Evolutionary conservation across 2,797 vertebrate species (phyloP), one percentile per base, ranked within the genome.

Genomic region (Betta splendens): DNA sequence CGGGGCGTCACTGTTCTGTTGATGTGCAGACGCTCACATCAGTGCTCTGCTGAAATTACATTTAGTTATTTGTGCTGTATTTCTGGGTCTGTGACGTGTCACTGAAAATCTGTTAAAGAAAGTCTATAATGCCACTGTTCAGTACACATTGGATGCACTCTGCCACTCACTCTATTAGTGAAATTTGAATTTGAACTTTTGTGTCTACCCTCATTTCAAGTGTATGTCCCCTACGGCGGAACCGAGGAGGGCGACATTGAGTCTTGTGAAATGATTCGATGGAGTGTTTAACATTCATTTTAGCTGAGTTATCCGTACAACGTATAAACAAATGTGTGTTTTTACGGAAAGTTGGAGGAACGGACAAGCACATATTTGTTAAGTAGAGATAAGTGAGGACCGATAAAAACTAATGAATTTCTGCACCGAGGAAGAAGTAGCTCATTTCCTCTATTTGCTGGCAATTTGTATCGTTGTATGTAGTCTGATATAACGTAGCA

Each of bases 241-340:
- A 17, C 60, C 11, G 18, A 33, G 13, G 56, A 40, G 44, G 64
- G 67, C 64, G 54, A 49, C 9, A 53, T 25, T 29, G 46, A 64
- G 47, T 31, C 1, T 0, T 12, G 29, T 38, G 12, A 18, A 23
- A 36, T 23, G 10, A 26, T 62, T 40, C n/a, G 23, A 11, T 4
- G 58, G 59, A 33, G 46, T 42, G 9, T 11, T 39, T 57, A 16
- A 4, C 8, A 21, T 40, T 4, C 3, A 10, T 1, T 20, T 22
- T 45, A 47, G 18, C 8, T 3, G 16, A 9, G 3, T 46, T 9
- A 7, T 7, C 28, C 42, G 2, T 3, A 3, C 29, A n/a, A 43
- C 25, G 13, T 35, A 16, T 1, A 18, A 10, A 7, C n/a, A 2
- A 20, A 47, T 9, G 1, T 2, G 28, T 11, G 3, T 31, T 16